Conservation (phyloP, 1,140 invertebrate genomes). For the Anoplophora glabripennis region DNA sequence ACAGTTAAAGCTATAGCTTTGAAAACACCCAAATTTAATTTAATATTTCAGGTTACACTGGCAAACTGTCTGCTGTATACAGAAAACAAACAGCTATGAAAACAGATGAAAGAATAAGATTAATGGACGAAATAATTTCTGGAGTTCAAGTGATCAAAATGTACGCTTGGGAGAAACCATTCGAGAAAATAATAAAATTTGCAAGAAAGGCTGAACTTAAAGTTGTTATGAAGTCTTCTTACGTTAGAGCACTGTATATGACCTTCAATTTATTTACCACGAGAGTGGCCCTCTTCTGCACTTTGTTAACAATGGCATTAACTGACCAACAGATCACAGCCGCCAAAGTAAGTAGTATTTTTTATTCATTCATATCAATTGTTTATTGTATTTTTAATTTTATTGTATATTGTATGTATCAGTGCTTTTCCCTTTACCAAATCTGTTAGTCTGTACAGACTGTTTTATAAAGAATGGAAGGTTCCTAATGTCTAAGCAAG, state of each 20-base stretch:
- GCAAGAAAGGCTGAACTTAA: constrained; percentile 61
- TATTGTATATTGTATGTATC: too few relatives aligned
- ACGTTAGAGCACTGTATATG: constrained; percentile 70
- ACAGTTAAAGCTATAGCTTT: too few relatives aligned
- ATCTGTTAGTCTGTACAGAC: too few relatives aligned
- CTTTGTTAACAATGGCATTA: constrained; percentile 60
- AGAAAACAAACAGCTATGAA: constrained; percentile 61
- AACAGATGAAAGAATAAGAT: constrained; percentile 71
- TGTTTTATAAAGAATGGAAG: too few relatives aligned
- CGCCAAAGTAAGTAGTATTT: constrained; percentile 52
- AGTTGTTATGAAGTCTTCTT: constrained; percentile 63
- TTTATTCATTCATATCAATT: too few relatives aligned
- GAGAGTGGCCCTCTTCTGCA: constrained; percentile 63
- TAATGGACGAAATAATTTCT: constrained; percentile 78
- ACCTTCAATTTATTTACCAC: constrained; percentile 69
- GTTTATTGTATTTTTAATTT: too few relatives aligned
- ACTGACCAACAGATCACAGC: constrained; percentile 56
- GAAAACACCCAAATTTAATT: background rate
- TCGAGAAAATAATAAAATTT: constrained; percentile 58
- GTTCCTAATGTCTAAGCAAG: too few relatives aligned
- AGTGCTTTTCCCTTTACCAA: too few relatives aligned
- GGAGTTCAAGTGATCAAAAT: constrained; percentile 77
- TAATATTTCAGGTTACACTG: constrained; percentile 57
- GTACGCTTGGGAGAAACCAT: constrained; percentile 76
- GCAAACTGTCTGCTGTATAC: constrained; percentile 63